Evolutionary conservation across 2,113 vertebrate species (phyloP).

Genomic region (Tonatia bakeri): DNA sequence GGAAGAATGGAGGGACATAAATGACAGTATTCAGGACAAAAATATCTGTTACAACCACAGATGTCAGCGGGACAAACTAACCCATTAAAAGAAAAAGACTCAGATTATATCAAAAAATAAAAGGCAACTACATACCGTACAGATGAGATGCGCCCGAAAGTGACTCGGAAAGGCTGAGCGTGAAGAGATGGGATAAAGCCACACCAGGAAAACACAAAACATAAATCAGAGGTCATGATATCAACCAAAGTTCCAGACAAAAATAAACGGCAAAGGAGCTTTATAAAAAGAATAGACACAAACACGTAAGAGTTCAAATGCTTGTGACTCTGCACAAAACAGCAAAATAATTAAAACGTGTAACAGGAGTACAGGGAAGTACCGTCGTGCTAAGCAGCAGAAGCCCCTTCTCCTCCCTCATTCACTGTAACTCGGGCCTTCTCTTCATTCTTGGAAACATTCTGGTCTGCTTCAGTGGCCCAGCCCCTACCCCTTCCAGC

Average conservation of each 20-base stretch:
- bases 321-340: neutral
- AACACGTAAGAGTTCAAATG: too few relatives aligned
- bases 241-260: neutral
- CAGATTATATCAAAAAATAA: neutral
- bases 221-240: neutral
- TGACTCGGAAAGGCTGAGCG: neutral
- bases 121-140: neutral
- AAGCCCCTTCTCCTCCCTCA: neutral
- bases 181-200: neutral
- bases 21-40: conserved; percentile 13
- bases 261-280: neutral
- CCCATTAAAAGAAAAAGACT: conserved; percentile 30
- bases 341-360: neutral
- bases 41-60: neutral
- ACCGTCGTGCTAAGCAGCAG: too few relatives aligned
- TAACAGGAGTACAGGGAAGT: neutral
- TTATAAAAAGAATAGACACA: neutral
- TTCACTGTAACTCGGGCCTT: neutral
- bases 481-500: neutral
- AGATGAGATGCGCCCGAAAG: neutral
- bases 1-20: neutral
- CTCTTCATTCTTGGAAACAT: neutral
- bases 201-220: neutral
- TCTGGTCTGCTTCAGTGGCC: neutral
- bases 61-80: conserved; percentile 6